phyloP scores from a whole-genome alignment of 2,797 vertebrate species.

The Discoglossus pictus region DNA sequence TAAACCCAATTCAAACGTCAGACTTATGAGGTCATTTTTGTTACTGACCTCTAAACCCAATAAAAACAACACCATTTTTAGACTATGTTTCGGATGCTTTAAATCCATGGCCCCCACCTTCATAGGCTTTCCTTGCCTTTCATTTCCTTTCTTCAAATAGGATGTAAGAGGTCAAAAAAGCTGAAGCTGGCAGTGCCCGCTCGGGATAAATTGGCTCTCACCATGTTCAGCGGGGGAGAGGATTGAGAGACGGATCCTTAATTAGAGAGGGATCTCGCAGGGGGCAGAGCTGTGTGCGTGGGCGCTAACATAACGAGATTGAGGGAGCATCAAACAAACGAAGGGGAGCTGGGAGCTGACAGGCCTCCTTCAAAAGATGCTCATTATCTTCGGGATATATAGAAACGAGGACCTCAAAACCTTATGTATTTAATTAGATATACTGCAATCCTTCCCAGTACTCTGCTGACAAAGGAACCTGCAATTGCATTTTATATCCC shows the following conservation, averaged over 20 bases:
- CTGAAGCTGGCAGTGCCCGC: constrained; percentile 44
- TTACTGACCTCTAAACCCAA: not conserved
- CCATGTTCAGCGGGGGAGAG: not conserved
- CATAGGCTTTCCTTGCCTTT: constrained; percentile 7
- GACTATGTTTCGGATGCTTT: too few relatives aligned
- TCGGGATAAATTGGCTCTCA: constrained; percentile 34
- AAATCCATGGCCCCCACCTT: not conserved
- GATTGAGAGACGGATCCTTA: constrained; percentile 25
- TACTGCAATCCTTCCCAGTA: not conserved
- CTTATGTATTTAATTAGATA: constrained; percentile 5
- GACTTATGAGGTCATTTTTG: not conserved
- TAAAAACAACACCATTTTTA: too few relatives aligned
- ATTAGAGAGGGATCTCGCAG: constrained; percentile 29
- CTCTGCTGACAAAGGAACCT: not conserved
- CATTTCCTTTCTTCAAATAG: constrained; percentile 19
- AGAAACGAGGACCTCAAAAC: constrained; percentile 1
- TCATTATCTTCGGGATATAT: constrained; percentile 31
- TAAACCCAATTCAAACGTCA: not conserved
- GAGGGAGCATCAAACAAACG: constrained; percentile 32
- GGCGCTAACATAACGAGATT: constrained; percentile 19
- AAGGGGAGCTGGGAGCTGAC: constrained; percentile 10
- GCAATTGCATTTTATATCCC: too few relatives aligned
- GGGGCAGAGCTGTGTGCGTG: constrained; percentile 9
- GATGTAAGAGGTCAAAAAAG: constrained; percentile 34
- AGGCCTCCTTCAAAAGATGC: constrained; percentile 18